Base-by-base conservation (phyloP, 2,113 vertebrate species). In the Seriola quinqueradiata region DNA sequence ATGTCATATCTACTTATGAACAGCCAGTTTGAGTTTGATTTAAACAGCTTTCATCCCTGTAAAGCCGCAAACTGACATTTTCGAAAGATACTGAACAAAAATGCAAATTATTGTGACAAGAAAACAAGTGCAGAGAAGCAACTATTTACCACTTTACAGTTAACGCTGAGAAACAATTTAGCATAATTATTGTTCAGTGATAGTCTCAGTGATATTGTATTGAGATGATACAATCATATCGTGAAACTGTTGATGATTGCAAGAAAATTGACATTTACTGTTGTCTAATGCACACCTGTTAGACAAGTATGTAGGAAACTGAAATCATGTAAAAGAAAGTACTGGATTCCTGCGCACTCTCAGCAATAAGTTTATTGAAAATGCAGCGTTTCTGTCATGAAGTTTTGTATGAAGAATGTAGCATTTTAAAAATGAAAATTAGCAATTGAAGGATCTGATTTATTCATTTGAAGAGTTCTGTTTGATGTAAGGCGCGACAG, bases 1-100 rank as follows among this genome's bases (percentile, higher is more conserved):
- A 78, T 78, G 86, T 90, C 88, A 85, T 65, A 78, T 90, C 70
- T 79, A 70, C 75, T 90, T 70, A 72, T 48, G 0, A 83, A 66
- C 68, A 75, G 50, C 42, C 63, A 61, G 75, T 79, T 25, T 80
- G 65, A 83, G 52, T 77, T 78, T 71, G 40, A 78, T 81, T 81
- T 64, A 59, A 89, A 79, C 28, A 2, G 66, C 60, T 77, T 82
- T 75, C 50, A 82, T 60, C 70, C 23, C 14, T 28, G 8, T 60
- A 19, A 57, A 34, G 8, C 21, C 42, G 70, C 10, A 70, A 23
- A 58, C 16, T 17, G 38, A 52, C 32, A 59, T 73, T 70, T 46
- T 57, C 60, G 71, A 44, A 70, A 65, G 61, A 67, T 34, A 59
- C 34, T 0, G 8, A 57, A 65, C 21, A 32, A 50, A 63, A 42